A percentile compares a stretch with the other conserved stretches of the same genome.
These are phyloP conservation scores for Drosophila navojoa DNA, from an alignment of 1,140 invertebrate genomes.

Conservation along the genomic window DNA sequence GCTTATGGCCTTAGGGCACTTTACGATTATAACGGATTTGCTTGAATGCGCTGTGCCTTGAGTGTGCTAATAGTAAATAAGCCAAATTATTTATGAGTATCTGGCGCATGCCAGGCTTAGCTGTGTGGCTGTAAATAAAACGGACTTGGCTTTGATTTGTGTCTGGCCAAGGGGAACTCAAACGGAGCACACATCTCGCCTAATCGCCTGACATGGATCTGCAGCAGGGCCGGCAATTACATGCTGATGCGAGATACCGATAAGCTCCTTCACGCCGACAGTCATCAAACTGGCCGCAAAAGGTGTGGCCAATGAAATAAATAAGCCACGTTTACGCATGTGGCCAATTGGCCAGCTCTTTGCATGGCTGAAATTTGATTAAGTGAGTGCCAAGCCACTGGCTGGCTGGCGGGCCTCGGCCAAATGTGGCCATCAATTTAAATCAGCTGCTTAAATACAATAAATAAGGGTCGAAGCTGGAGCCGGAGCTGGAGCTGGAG, in stretches of 20 bases:
- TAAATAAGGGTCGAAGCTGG: constrained; percentile 59
- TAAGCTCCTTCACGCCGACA: not conserved
- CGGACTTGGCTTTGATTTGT: constrained; percentile 5
- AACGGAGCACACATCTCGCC: not conserved
- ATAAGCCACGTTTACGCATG: constrained; percentile 43
- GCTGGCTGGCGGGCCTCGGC: not conserved
- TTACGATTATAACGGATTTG: not conserved
- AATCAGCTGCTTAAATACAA: constrained; percentile 69
- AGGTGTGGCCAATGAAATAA: constrained; percentile 52
- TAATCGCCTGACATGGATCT: constrained; percentile 27
- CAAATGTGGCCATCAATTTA: constrained; percentile 72
- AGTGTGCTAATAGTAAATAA: too few species aligned
- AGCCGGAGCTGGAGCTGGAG: not conserved
- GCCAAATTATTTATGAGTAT: too few species aligned
- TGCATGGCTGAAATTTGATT: constrained; percentile 73
- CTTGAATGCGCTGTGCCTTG: too few species aligned
- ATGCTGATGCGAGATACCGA: constrained; percentile 42
- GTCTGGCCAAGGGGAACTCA: not conserved
- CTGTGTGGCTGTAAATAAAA: too few species aligned
- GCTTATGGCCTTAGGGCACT: not conserved
- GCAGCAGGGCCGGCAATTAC: constrained; percentile 52
- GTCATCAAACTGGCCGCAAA: constrained; percentile 54
- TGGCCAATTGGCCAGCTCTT: constrained; percentile 53
- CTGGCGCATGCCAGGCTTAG: too few species aligned
- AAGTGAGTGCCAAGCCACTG: constrained; percentile 62